phyloP scores from a whole-genome alignment of 2,797 vertebrate genomes.

The Urosaurus nigricauda region DNA sequence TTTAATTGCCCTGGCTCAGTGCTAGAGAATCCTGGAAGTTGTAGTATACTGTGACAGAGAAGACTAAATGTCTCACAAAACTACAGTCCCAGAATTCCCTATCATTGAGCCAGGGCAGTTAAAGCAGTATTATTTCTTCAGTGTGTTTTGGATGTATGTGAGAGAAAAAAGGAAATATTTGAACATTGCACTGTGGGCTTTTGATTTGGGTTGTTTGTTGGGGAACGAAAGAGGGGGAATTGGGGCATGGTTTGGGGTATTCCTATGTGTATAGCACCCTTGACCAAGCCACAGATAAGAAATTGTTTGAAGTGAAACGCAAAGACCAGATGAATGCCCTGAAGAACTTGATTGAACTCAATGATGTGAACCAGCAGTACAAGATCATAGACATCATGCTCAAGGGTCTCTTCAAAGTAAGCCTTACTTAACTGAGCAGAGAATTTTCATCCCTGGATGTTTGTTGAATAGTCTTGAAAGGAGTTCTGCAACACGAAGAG shows the following conservation, averaged over 20 bases:
- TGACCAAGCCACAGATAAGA: slow-evolving; percentile 88
- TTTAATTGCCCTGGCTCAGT: too few species aligned
- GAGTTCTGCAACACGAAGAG: background rate
- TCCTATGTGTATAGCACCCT: slow-evolving; percentile 50
- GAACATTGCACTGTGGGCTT: background rate
- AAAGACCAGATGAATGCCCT: slow-evolving; percentile 95
- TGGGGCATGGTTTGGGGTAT: background rate
- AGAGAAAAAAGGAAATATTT: background rate
- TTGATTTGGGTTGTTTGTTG: background rate
- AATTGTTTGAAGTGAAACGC: slow-evolving; percentile 96
- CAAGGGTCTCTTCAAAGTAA: slow-evolving; percentile 97
- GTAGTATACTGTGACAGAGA: too few species aligned
- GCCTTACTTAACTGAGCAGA: accelerated
- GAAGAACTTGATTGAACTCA: slow-evolving; percentile 96
- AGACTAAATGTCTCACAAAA: too few species aligned
- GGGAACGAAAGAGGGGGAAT: too few species aligned
- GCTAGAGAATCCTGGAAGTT: too few species aligned
- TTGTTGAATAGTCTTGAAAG: background rate
- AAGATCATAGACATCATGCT: slow-evolving; percentile 99
- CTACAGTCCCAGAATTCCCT: too few species aligned
- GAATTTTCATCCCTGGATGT: background rate
- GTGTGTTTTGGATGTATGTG: background rate
- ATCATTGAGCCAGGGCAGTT: too few species aligned
- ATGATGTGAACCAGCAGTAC: slow-evolving; percentile 97
- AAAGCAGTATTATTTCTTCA: too few species aligned